Conservation (phyloP, 1,140 invertebrate genomes). For the Macrosteles quadrilineatus region DNA sequence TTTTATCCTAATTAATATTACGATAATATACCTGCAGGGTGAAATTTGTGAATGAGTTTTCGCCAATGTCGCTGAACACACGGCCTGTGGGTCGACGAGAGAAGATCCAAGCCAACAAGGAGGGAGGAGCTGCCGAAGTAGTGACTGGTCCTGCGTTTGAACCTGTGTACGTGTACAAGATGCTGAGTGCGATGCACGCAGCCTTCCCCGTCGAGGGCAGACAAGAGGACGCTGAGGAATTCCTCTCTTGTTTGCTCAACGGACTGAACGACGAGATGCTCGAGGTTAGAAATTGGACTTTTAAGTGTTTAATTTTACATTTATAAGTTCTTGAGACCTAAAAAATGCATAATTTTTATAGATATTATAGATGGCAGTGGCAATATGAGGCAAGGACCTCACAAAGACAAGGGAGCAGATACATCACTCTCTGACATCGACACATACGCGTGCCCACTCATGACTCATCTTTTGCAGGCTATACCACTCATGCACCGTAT, state of each 20-base stretch:
- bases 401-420: no score
- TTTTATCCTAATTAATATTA: no score
- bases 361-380: no score
- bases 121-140: constrained; percentile 38
- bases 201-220: constrained; percentile 73
- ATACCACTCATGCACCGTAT: no score
- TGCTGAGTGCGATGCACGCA: constrained; percentile 71
- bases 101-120: constrained; percentile 32
- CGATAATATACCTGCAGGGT: constrained; percentile 52
- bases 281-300: constrained; percentile 58
- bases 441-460: no score
- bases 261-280: constrained; percentile 96
- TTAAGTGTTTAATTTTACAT: not conserved
- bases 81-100: constrained; percentile 36
- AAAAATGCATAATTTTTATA: no score
- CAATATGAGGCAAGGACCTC: no score
- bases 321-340: no score
- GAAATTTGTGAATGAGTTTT: constrained; percentile 53
- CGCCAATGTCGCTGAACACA: constrained; percentile 38
- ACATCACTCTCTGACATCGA: no score
- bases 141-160: constrained; percentile 72
- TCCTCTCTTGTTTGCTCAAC: constrained; percentile 88
- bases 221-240: constrained; percentile 95
- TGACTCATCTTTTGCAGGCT: no score
- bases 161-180: constrained; percentile 77